Base-by-base conservation (phyloP, 2,113 vertebrate species). In the Romanogobio albipinnatus region DNA sequence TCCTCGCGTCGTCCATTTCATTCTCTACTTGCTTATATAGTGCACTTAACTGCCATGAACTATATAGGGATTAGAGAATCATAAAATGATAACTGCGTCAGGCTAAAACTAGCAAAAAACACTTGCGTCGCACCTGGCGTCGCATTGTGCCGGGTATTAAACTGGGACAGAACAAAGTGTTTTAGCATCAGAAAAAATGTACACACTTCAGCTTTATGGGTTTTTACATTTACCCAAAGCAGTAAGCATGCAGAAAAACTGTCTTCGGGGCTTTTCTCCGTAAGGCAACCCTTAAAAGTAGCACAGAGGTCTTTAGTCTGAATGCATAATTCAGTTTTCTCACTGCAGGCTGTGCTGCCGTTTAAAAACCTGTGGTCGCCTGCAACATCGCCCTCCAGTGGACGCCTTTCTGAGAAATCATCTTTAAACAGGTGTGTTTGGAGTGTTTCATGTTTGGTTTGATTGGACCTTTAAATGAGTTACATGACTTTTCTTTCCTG, bases 261-360 rank as follows among this genome's bases (percentile, higher is more conserved):
- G 51, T 43, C 76, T n/a, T 43, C 1, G 1, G 53, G 53, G 33
- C 11, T 39, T 58, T 78, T 43, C 53, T 59, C 29, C 76, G 13
- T 39, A 77, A 36, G 53, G 19, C 13, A 58, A 39, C 53, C 76
- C 11, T 58, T 59, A 59, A 47, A 73, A 47, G 43, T 73, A 73
- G 70, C 70, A 24, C 70, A 73, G 70, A 77, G 51, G 19, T 77
- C 76, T 78, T 59, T 78, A 61, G 22, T 29, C 19, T 39, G 33
- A 78, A 43, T 78, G 33, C 76, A 78, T 78, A 43, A 78, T 78
- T 78, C 10, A 56, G 8, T 70, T 70, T 36, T 51, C 26, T 15
- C 49, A 29, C n/a, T 51, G 43, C n/a, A 75, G 33, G 64, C 64
- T 19, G n/a, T 76, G 1, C 47, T 76, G 47, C 45, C n/a, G 15